phyloP scores from a whole-genome alignment of 2,888 invertebrate genomes.

The Platynereis dumerilii region DNA sequence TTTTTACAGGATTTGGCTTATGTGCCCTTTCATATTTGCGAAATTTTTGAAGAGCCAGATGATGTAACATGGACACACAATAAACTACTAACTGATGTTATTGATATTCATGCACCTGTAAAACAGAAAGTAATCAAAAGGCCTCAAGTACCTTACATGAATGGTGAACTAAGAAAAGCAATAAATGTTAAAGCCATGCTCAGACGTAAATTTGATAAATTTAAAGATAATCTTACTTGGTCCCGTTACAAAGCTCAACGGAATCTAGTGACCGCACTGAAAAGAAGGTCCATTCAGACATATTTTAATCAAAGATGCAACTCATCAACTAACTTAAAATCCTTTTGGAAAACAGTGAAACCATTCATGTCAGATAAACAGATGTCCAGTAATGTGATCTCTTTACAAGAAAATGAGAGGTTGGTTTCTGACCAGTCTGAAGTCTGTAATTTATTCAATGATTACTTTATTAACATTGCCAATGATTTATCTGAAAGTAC shows the following conservation, averaged over 20 bases:
- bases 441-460: too few relatives aligned
- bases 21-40: too few relatives aligned
- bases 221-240: background rate
- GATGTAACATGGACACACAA: background rate
- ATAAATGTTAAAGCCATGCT: constrained; percentile 4
- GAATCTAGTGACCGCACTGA: background rate
- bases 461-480: too few relatives aligned
- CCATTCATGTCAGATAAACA: too few relatives aligned
- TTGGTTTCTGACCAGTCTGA: too few relatives aligned
- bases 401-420: too few relatives aligned
- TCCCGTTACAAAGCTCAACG: background rate
- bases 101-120: background rate
- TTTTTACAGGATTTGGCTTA: too few relatives aligned
- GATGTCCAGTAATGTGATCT: too few relatives aligned
- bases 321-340: background rate
- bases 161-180: background rate
- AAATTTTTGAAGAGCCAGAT: too few relatives aligned
- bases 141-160: constrained; percentile 3
- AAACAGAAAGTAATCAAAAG: background rate
- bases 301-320: constrained; percentile 4
- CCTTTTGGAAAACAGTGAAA: too few relatives aligned
- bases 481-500: too few relatives aligned
- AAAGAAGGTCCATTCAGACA: background rate
- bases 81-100: background rate
- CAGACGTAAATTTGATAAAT: background rate